Percentiles rank a stretch among this genome's conserved stretches.
phyloP scores from a whole-genome alignment of 2,797 vertebrate species.

The Vireo griseus region DNA sequence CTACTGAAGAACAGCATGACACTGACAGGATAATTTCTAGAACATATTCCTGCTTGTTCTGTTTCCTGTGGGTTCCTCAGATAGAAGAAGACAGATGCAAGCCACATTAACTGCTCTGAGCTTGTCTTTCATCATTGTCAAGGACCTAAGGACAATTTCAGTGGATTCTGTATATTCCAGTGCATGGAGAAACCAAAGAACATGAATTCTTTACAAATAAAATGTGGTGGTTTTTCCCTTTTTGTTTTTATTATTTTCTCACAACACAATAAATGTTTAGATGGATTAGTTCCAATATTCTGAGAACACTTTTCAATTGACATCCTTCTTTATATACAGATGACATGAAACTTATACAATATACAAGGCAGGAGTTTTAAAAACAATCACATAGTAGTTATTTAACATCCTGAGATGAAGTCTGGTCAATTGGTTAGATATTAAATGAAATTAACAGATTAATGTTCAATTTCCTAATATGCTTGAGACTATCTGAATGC shows the following conservation, averaged over 20 bases:
- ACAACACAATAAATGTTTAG: neutral
- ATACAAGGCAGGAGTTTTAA: neutral
- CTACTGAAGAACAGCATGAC: neutral
- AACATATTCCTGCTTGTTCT: neutral
- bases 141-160: neutral
- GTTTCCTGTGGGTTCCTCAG: neutral
- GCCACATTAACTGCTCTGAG: neutral
- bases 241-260: neutral
- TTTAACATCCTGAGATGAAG: neutral
- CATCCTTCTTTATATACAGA: neutral
- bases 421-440: neutral
- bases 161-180: neutral
- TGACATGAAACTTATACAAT: neutral
- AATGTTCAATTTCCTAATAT: neutral
- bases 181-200: neutral
- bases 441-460: neutral
- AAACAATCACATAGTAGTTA: neutral
- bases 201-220: neutral
- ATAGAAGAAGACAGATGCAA: neutral
- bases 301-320: neutral
- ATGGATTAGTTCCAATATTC: neutral
- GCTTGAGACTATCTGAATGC: neutral
- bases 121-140: neutral
- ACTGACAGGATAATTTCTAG: neutral
- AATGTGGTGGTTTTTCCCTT: fast-evolving